Percentiles rank a stretch among this genome's conserved stretches.
These are phyloP conservation scores for Aquatica leii DNA, from an alignment of 2,888 invertebrate genomes.

Conservation along the genomic window DNA sequence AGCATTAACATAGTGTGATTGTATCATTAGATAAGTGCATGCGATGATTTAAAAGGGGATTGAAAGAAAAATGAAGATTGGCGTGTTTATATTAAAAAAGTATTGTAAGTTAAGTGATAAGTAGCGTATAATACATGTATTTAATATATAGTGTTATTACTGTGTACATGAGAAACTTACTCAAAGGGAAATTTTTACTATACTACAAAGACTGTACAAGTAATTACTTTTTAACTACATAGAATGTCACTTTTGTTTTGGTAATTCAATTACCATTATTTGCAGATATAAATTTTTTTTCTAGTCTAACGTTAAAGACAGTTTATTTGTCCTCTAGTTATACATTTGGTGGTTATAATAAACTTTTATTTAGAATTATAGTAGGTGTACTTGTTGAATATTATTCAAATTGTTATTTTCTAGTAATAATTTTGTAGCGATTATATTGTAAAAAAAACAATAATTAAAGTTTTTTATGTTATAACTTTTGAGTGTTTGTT, in stretches of 20 bases:
- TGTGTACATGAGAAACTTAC: slow-evolving; percentile 26
- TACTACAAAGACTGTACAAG: slow-evolving; percentile 32
- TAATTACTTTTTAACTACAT: slow-evolving; percentile 19
- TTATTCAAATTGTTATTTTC: slow-evolving; percentile 24
- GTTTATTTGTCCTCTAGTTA: slow-evolving; percentile 2
- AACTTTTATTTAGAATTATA: background rate
- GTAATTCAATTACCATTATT: background rate
- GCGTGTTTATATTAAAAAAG: slow-evolving; percentile 26
- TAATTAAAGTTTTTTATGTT: slow-evolving; percentile 31
- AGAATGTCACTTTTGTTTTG: slow-evolving; percentile 6
- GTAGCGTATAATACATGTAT: slow-evolving; percentile 26
- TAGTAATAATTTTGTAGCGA: slow-evolving; percentile 30
- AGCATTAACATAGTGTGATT: slow-evolving; percentile 22
- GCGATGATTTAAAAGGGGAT: background rate
- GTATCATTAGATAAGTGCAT: slow-evolving; percentile 21
- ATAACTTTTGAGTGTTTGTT: slow-evolving; percentile 38
- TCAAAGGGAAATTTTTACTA: slow-evolving; percentile 20
- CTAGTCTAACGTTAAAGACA: slow-evolving; percentile 26
- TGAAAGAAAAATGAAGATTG: slow-evolving; percentile 13
- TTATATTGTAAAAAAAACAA: slow-evolving; percentile 29
- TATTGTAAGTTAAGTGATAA: slow-evolving; percentile 22
- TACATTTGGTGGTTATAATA: background rate
- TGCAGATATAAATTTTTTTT: slow-evolving; percentile 16
- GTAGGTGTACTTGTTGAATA: slow-evolving; percentile 21
- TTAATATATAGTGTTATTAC: slow-evolving; percentile 32